phyloP scores from a whole-genome alignment of 2,113 vertebrate species.

The Lota lota region DNA sequence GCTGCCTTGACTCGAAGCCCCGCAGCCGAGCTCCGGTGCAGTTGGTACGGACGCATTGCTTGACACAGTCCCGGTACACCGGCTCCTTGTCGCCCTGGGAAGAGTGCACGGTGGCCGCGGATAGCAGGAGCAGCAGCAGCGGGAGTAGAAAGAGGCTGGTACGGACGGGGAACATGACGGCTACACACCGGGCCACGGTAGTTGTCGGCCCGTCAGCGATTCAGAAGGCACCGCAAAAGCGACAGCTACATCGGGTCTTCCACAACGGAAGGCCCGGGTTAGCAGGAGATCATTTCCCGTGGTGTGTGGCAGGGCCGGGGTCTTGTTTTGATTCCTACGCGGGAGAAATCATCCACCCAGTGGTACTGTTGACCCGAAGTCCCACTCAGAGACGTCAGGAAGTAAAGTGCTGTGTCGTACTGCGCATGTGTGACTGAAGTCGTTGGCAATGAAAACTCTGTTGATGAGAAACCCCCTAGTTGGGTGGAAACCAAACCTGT shows the following conservation, averaged over 20 bases:
- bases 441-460: too few species aligned
- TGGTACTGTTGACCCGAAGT: background rate
- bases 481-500: too few species aligned
- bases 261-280: too few species aligned
- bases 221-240: background rate
- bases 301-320: too few species aligned
- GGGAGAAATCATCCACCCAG: too few species aligned
- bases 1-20: slow-evolving; percentile 85
- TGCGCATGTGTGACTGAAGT: background rate
- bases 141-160: slow-evolving; percentile 21
- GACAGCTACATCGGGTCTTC: background rate
- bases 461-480: too few species aligned
- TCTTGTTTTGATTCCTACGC: too few species aligned
- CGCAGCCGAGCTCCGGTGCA: slow-evolving; percentile 85
- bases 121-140: slow-evolving; percentile 44
- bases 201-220: background rate
- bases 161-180: background rate
- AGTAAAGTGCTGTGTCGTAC: background rate
- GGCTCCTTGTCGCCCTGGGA: slow-evolving; percentile 94
- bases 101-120: slow-evolving; percentile 52
- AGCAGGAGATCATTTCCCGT: too few species aligned
- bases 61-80: slow-evolving; percentile 89
- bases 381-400: background rate
- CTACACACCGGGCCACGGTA: background rate
- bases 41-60: slow-evolving; percentile 85